Conservation (phyloP, 1,140 invertebrate species). For the Cyclargus thomasi region DNA sequence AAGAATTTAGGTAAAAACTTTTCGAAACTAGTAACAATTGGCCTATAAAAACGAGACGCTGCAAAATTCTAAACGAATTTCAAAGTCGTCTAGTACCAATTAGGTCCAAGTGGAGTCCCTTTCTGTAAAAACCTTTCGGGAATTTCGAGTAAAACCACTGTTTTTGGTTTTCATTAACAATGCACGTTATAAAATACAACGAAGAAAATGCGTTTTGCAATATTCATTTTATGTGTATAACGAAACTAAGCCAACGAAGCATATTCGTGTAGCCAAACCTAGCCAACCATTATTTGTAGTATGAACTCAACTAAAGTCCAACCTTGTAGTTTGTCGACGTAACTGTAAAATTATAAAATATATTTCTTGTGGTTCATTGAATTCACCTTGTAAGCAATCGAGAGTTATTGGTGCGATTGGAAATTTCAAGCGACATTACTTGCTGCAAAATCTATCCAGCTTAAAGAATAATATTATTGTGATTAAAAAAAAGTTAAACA, state of each 20-base stretch:
- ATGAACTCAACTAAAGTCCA: constrained; percentile 11
- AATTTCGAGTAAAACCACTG: no score
- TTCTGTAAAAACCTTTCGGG: no score
- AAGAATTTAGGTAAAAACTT: no score
- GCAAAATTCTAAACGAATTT: no score
- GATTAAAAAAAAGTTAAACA: no score
- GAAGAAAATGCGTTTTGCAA: neutral
- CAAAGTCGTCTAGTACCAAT: no score
- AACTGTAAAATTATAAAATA: neutral
- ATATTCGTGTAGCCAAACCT: neutral
- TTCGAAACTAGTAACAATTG: no score
- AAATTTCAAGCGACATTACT: neutral
- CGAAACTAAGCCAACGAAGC: neutral
- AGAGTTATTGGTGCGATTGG: neutral
- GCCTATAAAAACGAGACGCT: no score
- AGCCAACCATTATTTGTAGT: constrained; percentile 1
- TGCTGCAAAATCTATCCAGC: neutral
- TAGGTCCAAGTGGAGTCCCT: no score
- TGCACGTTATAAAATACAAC: neutral
- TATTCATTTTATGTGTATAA: neutral
- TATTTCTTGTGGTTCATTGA: neutral
- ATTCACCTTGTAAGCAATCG: neutral
- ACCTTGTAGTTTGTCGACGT: neutral
- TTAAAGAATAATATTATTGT: neutral
- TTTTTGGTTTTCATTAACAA: no score